Base-by-base conservation (phyloP, 2,797 vertebrate genomes). In the Apodemus agrarius region DNA sequence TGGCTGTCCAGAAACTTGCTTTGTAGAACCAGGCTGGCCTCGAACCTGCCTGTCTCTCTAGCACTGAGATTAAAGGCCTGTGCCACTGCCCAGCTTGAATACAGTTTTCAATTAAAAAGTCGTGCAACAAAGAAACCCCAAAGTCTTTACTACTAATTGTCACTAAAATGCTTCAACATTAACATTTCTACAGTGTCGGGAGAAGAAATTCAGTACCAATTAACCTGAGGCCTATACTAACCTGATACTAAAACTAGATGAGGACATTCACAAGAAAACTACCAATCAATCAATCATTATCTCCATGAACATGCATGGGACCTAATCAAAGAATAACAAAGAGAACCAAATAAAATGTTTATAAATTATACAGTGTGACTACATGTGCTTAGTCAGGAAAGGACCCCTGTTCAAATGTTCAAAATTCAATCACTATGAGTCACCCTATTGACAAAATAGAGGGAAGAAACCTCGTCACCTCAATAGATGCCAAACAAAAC, bases 161-260 rank as follows among this genome's bases (percentile, higher is more conserved):
- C 26, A 88, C 19, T 82, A 95, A 93, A 94, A 84, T 67, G 81
- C 87, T 75, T 54, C 49, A 81, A 37, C 69, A 91, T 29, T 88
- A 74, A 67, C 22, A 74, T 74, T 83, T 91, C 89, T 52, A 80
- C n/a, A 81, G n/a, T 11, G 87, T 46, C 69, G 19, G 26, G 76
- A 5, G 49, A 80, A 80, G 46, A 78, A 34, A 54, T n/a, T 34
- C 29, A 54, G 29, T 54, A 31, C 78, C 31, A 80, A 80, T 21
- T 34, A 21, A 80, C 21, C 46, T 80, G 78, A 80, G 49, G 31
- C 31, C 31, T 10, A 17, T 34, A n/a, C 19, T 79, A 80, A 54
- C 29, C 49, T 80, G 49, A 54, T n/a, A n/a, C 78, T 49, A 76
- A 14, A 76, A 76, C 24, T 46, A 43, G 40, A 29, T 43, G 40